Evolutionary conservation across 2,797 vertebrate species (phyloP).

Genomic region (Mus spretus): DNA sequence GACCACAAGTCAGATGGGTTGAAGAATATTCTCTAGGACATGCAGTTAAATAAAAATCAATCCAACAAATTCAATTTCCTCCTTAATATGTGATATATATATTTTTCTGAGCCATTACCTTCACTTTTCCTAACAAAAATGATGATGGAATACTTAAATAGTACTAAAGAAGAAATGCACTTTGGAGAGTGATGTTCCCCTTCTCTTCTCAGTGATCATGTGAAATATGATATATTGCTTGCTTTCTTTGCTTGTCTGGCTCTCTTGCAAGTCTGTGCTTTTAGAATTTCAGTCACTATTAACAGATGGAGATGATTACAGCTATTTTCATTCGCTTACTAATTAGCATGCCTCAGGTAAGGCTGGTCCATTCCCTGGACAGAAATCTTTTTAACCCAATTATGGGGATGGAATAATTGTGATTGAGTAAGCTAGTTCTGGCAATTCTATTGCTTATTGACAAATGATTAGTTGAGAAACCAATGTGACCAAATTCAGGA

Average conservation of each 20-base stretch:
- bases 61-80: constrained; percentile 72
- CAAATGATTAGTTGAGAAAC: not conserved
- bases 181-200: not conserved
- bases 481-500: not conserved
- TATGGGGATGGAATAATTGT: constrained; percentile 29
- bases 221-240: not conserved
- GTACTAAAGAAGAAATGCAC: not conserved
- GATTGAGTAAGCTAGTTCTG: not conserved
- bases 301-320: not conserved
- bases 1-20: constrained; percentile 57
- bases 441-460: not conserved
- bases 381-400: constrained; percentile 50
- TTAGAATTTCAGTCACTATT: not conserved
- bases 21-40: constrained; percentile 65
- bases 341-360: not conserved
- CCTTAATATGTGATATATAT: constrained; percentile 27
- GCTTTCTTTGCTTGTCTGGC: not conserved
- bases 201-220: not conserved
- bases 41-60: constrained; percentile 76
- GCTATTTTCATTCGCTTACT: not conserved
- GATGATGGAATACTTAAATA: not conserved
- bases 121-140: not conserved
- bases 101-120: constrained; percentile 1
- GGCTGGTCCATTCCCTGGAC: not conserved
- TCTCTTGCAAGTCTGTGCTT: not conserved